Base-by-base conservation (phyloP, 2,113 vertebrate species). In the Bubalus kerabau region DNA sequence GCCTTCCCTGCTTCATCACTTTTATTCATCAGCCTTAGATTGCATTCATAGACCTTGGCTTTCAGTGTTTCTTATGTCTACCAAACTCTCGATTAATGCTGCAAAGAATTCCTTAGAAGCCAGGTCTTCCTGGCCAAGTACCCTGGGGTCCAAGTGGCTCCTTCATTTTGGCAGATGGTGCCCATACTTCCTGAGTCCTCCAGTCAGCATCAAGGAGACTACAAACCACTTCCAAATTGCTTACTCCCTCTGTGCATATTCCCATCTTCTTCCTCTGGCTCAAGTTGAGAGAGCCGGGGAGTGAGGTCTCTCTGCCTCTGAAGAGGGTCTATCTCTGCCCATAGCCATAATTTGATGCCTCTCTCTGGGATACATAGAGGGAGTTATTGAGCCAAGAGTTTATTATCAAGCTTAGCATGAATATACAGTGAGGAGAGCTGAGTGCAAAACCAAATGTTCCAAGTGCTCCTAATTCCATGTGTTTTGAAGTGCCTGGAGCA, bases 331-430 rank as follows among this genome's bases (percentile, higher is more conserved):
- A 87, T 90, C 87, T 96, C 97, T 97, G 84, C 97, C 94, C 87
- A 95, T 76, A 95, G 92, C 57, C 96, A 91, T 95, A 98, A 97
- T 98, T 94, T 90, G 91, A 97, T 97, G 96, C 84, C 92, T 95
- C 97, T 98, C 98, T 85, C 96, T 95, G 98, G 97, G 80, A 98
- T 96, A 94, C 74, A 95, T 62, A 92, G 16, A 97, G n/a, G 74
- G 96, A 97, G 78, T 98, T 84, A n/a, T 1, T 95, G 97, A 97
- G 98, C 97, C 97, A 98, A 98, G 94, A 97, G 97, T 97, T 98
- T 98, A 98, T 98, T 98, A 86, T 94, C 57, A 54, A 96, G 86
- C 83, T 98, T 97, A 83, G 76, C 57, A 23, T 95, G 94, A 98
- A 94, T 17, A 62, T 74, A 97, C 52, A 89, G 94, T 32, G 84